phyloP scores from a whole-genome alignment of 2,888 invertebrate species.

The Raillietiella orientalis region DNA sequence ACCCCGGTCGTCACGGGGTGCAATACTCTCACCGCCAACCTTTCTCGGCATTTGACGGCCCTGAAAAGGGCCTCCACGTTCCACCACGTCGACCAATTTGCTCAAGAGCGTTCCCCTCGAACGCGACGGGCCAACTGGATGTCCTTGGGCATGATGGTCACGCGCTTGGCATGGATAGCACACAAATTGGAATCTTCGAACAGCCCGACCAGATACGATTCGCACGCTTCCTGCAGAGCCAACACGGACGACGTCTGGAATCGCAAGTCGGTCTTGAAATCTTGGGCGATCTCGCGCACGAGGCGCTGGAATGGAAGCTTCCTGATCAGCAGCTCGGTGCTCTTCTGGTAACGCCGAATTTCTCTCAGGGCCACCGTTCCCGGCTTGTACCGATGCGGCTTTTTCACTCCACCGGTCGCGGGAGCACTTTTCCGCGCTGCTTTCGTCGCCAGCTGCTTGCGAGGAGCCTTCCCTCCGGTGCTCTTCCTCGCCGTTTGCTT shows the following conservation, averaged over 20 bases:
- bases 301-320: slow-evolving; percentile 87
- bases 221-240: slow-evolving; percentile 36
- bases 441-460: too few species aligned
- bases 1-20: too few species aligned
- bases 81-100: too few species aligned
- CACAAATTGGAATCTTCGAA: slow-evolving; percentile 95
- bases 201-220: slow-evolving; percentile 67
- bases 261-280: slow-evolving; percentile 35
- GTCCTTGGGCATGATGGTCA: slow-evolving; percentile 94
- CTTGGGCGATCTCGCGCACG: too few species aligned
- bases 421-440: too few species aligned
- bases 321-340: slow-evolving; percentile 74
- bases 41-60: too few species aligned
- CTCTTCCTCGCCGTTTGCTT: slow-evolving; percentile 93
- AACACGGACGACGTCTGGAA: slow-evolving; percentile 14
- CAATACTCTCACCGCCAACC: too few species aligned
- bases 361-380: slow-evolving; percentile 87
- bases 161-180: too few species aligned
- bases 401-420: too few species aligned
- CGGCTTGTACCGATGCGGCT: slow-evolving; percentile 81
- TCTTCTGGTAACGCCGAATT: slow-evolving; percentile 87
- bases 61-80: too few species aligned
- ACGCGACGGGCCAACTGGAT: slow-evolving; percentile 86
- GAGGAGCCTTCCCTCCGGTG: slow-evolving; percentile 84
- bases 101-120: slow-evolving; percentile 72